phyloP scores from a whole-genome alignment of 1,140 invertebrate species.

The Ephestia elutella region DNA sequence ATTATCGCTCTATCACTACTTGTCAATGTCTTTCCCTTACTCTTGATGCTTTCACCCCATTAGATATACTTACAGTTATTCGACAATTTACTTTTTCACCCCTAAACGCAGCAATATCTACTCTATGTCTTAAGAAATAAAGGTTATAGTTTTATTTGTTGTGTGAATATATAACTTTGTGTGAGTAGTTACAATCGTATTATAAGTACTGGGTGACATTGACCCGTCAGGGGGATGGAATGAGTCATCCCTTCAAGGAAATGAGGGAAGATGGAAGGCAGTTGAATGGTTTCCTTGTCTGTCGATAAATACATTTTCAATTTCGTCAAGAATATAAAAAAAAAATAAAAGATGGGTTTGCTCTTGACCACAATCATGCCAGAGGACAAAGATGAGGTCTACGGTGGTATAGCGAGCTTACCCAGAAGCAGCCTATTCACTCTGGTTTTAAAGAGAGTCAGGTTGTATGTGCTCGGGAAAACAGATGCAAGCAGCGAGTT shows the following conservation, averaged over 20 bases:
- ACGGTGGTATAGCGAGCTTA: no score
- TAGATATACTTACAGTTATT: not conserved
- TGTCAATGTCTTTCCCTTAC: not conserved
- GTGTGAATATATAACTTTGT: not conserved
- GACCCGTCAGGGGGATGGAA: conserved; percentile 5
- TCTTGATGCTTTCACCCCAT: not conserved
- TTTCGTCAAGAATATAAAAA: no score
- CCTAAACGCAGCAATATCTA: not conserved
- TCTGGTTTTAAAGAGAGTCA: no score
- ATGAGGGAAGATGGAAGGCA: conserved; percentile 3
- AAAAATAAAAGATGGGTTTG: no score
- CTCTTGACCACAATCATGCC: no score
- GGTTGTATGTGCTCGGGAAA: no score
- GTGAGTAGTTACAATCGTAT: not conserved
- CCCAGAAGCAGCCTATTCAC: no score
- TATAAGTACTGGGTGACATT: not conserved
- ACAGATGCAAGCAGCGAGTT: no score
- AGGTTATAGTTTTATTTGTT: not conserved
- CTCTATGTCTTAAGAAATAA: not conserved
- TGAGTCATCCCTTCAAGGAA: conserved; percentile 9
- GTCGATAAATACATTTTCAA: no score
- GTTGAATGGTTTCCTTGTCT: not conserved
- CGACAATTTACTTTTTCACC: not conserved
- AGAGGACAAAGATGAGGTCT: no score
- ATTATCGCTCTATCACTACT: not conserved